These are phyloP conservation scores for Cylas formicarius DNA, from an alignment of 1,140 invertebrate genomes.

Conservation along the genomic window DNA sequence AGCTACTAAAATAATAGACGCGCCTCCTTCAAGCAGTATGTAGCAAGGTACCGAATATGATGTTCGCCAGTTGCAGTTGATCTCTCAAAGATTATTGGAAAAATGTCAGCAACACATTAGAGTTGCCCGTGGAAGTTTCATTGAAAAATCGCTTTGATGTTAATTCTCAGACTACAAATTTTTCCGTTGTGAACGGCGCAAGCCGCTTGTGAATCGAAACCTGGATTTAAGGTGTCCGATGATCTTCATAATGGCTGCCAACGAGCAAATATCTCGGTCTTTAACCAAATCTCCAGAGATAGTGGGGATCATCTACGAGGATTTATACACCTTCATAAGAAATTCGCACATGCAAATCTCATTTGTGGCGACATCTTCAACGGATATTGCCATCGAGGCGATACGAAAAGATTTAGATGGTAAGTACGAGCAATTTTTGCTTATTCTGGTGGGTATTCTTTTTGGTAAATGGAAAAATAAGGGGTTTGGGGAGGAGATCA, in stretches of 20 bases:
- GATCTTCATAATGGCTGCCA: constrained; percentile 51
- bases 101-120: no score
- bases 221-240: constrained; percentile 41
- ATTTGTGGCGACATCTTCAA: constrained; percentile 51
- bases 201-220: not conserved
- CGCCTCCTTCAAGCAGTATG: no score
- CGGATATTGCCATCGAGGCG: constrained; percentile 52
- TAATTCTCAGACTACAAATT: not conserved
- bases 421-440: no score
- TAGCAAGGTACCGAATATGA: no score
- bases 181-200: not conserved
- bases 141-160: no score
- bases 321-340: constrained; percentile 51
- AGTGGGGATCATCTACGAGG: constrained; percentile 49
- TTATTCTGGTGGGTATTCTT: no score
- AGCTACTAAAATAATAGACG: no score
- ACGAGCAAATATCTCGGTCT: constrained; percentile 48
- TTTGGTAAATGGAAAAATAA: no score
- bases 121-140: no score
- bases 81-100: no score
- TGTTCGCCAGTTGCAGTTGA: no score
- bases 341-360: constrained; percentile 53
- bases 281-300: constrained; percentile 48
- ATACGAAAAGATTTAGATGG: constrained; percentile 55
- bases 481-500: no score